phyloP scores from a whole-genome alignment of 2,113 vertebrate genomes.

The Struthio camelus region DNA sequence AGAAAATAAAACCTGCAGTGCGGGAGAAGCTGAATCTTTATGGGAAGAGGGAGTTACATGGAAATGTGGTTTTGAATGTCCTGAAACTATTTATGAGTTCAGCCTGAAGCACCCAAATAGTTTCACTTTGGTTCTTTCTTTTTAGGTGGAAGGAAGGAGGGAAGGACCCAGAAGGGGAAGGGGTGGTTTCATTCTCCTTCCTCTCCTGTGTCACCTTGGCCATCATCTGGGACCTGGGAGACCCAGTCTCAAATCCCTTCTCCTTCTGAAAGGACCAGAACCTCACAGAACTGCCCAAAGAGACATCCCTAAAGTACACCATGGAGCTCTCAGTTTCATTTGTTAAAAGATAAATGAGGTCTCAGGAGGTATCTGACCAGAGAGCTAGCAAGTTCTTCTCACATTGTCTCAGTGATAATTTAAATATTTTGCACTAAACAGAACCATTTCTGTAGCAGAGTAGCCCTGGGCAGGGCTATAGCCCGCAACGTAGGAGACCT shows the following conservation, averaged over 20 bases:
- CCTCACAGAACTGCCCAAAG: background rate
- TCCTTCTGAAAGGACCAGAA: background rate
- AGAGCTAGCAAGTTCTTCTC: background rate
- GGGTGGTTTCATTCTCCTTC: background rate
- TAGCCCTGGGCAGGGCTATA: background rate
- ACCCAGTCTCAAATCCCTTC: background rate
- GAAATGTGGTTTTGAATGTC: background rate
- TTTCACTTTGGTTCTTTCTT: background rate
- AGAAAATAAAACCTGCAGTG: background rate
- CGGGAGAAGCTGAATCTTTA: background rate
- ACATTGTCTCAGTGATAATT: background rate
- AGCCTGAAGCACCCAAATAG: background rate
- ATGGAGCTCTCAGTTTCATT: background rate
- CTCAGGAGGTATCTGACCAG: background rate
- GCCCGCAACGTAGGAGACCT: background rate
- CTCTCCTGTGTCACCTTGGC: background rate
- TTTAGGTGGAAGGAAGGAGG: background rate
- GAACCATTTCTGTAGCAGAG: background rate
- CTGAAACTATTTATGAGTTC: background rate
- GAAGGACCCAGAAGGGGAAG: background rate
- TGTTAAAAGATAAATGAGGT: background rate
- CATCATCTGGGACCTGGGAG: background rate
- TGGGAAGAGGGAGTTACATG: background rate
- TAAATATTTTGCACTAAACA: background rate
- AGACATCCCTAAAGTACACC: background rate